Evolutionary conservation across 2,888 invertebrate genomes (phyloP), one percentile per base, ranked within the genome.

Genomic region (Oligia fasciuncula): DNA sequence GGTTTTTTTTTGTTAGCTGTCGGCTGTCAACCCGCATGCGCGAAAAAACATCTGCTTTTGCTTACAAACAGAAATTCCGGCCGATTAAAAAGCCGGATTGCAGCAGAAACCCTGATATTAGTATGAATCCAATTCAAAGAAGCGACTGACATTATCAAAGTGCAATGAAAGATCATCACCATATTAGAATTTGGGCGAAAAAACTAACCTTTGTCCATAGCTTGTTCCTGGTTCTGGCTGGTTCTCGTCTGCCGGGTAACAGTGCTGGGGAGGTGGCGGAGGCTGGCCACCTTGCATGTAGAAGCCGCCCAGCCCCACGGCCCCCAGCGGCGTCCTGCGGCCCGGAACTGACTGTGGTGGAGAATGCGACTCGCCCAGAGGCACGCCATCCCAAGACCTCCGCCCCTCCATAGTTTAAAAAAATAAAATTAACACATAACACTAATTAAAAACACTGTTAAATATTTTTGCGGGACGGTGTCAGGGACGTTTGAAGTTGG

Each of bases 291-390:
- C 97, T 93, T 98, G 98, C 94, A 98, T 98, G 95, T 98, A 98
- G 95, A 98, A 98, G n/a, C 98, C 98, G 46, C 98, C 98, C 51
- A 99, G 97, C 29, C 98, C 98, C 46, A 99, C 98, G 11, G 98
- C 98, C 19, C 98, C 98, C 76, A 99, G 95, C 49, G 98, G 98
- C 60, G 98, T 99, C 90, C 98, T 96, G 87, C 98, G 95, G 2
- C 97, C 97, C 60, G 97, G 97, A 83, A 97, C 97, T 90, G 97
- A 97, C 91, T 97, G 97, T 81, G 97, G 96, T 78, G 97, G 97
- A 81, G 97, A 97, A 87, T 95, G 96, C 51, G 96, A 95, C 90
- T 97, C 96, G 72, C 96, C 96, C 90, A 96, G 86, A 84, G 96
- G 96, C 90, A 94, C 95, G 77, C 96, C 96, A 91, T 96, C 96